phyloP scores from a whole-genome alignment of 2,888 invertebrate species.

The Andrena hattorfiana region DNA sequence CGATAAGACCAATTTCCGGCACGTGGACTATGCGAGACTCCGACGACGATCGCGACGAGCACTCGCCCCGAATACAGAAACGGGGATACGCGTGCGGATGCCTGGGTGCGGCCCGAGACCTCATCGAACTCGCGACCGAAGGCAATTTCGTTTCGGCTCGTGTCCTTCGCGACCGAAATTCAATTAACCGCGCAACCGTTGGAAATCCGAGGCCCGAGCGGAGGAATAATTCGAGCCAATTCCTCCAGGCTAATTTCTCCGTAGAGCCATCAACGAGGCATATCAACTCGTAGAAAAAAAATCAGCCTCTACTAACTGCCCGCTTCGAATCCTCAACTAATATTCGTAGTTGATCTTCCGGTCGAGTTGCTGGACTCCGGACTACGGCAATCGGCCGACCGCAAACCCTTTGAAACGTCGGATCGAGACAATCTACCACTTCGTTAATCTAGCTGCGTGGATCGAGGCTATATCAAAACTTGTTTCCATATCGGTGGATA shows the following conservation, averaged over 20 bases:
- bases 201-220: background rate
- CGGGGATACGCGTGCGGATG: background rate
- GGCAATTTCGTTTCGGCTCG: slow-evolving; percentile 39
- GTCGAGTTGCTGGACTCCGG: slow-evolving; percentile 32
- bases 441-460: slow-evolving; percentile 38
- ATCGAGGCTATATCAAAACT: slow-evolving; percentile 28
- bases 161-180: slow-evolving; percentile 40
- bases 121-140: slow-evolving; percentile 41
- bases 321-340: slow-evolving; percentile 26
- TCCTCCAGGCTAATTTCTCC: background rate
- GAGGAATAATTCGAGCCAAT: background rate
- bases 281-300: background rate
- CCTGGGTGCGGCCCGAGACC: slow-evolving; percentile 38
- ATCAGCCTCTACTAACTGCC: slow-evolving; percentile 44
- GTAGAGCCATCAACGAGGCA: background rate
- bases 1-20: slow-evolving; percentile 22
- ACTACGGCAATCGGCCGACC: slow-evolving; percentile 27
- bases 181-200: slow-evolving; percentile 23
- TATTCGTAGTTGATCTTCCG: slow-evolving; percentile 18
- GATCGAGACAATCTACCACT: slow-evolving; percentile 30
- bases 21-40: slow-evolving; percentile 16
- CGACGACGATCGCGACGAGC: background rate
- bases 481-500: slow-evolving; percentile 22
- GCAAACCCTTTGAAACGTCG: slow-evolving; percentile 41
- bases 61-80: background rate